These are phyloP conservation scores for Montifringilla adamsi DNA, from an alignment of 2,113 vertebrate species.

Conservation along the genomic window DNA sequence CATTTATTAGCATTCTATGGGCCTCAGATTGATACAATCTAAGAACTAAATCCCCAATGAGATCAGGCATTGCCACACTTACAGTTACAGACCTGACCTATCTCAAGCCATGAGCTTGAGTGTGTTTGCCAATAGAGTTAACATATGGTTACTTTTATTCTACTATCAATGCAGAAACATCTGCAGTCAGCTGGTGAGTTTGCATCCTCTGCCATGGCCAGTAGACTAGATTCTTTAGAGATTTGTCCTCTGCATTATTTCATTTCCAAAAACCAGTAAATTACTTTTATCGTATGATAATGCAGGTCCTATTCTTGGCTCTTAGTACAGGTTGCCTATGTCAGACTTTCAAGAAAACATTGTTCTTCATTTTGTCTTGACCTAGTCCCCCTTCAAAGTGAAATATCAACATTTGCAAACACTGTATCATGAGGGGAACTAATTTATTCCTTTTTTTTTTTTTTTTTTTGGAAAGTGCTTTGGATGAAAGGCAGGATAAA, in stretches of 20 bases:
- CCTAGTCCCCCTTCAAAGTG: not conserved
- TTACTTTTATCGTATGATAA: not conserved
- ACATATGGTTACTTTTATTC: not conserved
- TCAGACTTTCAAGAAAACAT: not conserved
- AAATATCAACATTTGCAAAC: slow-evolving; percentile 11
- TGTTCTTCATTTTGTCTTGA: not conserved
- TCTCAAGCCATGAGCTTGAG: not conserved
- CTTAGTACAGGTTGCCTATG: not conserved
- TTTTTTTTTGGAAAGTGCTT: not conserved
- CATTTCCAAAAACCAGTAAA: not conserved
- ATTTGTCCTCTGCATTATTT: not conserved
- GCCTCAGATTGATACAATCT: not conserved
- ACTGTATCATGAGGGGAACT: not conserved
- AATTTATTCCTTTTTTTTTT: not conserved
- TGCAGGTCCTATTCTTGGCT: not conserved
- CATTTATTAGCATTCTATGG: not conserved
- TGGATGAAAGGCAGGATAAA: slow-evolving; percentile 7
- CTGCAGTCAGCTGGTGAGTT: not conserved
- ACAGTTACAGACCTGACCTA: not conserved
- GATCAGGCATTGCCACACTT: not conserved
- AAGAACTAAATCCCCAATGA: not conserved
- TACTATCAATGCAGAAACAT: not conserved
- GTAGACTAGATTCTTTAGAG: not conserved
- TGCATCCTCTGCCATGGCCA: not conserved
- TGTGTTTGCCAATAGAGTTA: not conserved